Base-by-base conservation (phyloP, 2,888 invertebrate genomes). In the Temnothorax rugatulus region DNA sequence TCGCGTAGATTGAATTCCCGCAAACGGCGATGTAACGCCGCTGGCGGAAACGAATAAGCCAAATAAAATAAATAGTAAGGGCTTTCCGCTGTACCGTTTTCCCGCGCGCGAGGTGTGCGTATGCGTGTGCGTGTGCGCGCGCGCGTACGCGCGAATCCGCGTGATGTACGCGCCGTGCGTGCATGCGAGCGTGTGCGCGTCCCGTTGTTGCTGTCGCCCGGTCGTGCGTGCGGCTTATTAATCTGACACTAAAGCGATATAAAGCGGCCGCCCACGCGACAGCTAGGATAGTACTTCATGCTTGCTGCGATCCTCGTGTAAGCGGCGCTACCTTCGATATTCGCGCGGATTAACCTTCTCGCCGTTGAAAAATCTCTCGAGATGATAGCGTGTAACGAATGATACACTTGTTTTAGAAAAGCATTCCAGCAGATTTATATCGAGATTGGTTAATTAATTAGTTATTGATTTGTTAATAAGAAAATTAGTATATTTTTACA, bases 171-270 rank as follows among this genome's bases (percentile, higher is more conserved):
- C 85, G 82, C 79, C 64, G 83, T 79, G 82, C 84, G 86, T 82
- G 82, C 76, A 61, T 69, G 81, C 75, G 81, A 69, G 73, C 79
- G 86, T 82, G 86, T 50, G 69, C 47, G 29, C 29, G 29, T 29
- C 29, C 4, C 4, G 68, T 50, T 15, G 85, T 86, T 86, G 88
- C 85, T 34, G 41, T 66, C 64, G 57, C 15, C 54, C 29, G 61
- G 29, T 50, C 88, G 88, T 87, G 88, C 90, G 86, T 90, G 92
- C 83, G 91, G 92, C 93, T 94, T 94, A 93, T 93, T 93, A 93
- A 93, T 94, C 93, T 91, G 91, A 91, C 91, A 92, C 91, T 92
- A 91, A 93, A 93, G 91, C 93, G 91, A 93, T 93, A 71, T 79
- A 92, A 93, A 93, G 92, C 91, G 91, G 91, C 92, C 90, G 89